Conservation (phyloP, 2,113 vertebrate genomes). For the Colinus virginianus region DNA sequence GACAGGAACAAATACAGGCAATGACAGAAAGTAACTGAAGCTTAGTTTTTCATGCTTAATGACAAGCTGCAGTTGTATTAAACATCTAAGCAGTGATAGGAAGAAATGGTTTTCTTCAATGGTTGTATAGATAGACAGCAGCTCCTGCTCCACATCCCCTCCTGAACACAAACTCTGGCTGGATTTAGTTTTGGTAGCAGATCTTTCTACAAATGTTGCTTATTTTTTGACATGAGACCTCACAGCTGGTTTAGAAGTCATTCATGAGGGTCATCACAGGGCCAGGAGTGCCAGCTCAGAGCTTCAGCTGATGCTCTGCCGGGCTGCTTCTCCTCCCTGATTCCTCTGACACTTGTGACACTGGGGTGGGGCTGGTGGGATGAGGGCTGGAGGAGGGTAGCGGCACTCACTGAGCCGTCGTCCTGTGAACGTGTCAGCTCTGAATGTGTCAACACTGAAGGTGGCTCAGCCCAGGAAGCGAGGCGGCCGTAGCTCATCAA, state of each 20-base stretch:
- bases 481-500: not conserved
- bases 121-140: not conserved
- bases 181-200: not conserved
- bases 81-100: not conserved
- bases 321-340: not conserved
- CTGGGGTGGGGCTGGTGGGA: rapidly evolving
- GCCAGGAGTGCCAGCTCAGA: not conserved
- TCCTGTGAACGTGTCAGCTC: not conserved
- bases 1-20: not conserved
- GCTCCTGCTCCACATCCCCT: rapidly evolving
- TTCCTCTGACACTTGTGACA: not conserved
- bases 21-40: not conserved
- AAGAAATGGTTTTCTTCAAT: not conserved
- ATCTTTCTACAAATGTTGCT: rapidly evolving
- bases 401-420: rapidly evolving
- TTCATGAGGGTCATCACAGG: rapidly evolving
- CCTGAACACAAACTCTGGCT: not conserved
- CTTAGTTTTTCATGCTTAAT: not conserved
- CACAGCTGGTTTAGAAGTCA: not conserved
- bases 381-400: not conserved
- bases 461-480: not conserved
- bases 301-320: not conserved
- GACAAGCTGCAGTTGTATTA: not conserved
- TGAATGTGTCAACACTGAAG: not conserved
- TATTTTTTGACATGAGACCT: not conserved